Evolutionary conservation across 1,140 invertebrate genomes (phyloP).

Genomic region (Harpegnathos saltator): DNA sequence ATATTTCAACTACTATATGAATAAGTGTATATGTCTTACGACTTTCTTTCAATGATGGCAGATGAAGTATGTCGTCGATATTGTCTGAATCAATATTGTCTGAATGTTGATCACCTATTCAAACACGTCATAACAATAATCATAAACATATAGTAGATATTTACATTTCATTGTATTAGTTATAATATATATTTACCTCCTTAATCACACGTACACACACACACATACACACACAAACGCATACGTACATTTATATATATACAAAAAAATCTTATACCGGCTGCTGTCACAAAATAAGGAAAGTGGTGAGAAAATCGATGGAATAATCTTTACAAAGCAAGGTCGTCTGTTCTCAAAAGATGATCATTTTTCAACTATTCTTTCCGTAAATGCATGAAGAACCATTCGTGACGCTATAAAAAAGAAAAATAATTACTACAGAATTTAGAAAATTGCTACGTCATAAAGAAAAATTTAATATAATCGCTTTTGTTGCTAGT

Average conservation of each 20-base stretch:
- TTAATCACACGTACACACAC: background rate
- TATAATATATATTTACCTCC: constrained; percentile 65
- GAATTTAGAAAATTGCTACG: too few species aligned
- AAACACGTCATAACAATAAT: constrained; percentile 67
- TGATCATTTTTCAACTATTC: constrained; percentile 35
- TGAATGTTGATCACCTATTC: constrained; percentile 64
- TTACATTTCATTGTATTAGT: constrained; percentile 63
- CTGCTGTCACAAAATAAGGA: constrained; percentile 23
- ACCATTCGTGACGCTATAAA: constrained; percentile 56
- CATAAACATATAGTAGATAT: constrained; percentile 69
- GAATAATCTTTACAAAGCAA: constrained; percentile 62
- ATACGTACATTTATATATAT: too few species aligned
- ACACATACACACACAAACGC: too few species aligned
- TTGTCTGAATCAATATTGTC: constrained; percentile 41
- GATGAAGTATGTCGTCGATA: constrained; percentile 56
- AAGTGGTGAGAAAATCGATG: constrained; percentile 64
- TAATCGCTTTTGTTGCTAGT: constrained; percentile 5
- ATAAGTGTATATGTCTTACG: constrained; percentile 67
- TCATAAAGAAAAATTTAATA: constrained; percentile 5
- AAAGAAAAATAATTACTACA: too few species aligned
- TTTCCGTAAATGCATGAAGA: constrained; percentile 71
- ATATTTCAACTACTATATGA: constrained; percentile 72
- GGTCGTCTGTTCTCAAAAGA: constrained; percentile 29
- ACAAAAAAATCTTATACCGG: constrained; percentile 29
- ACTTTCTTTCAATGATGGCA: constrained; percentile 66